Evolutionary conservation across 2,113 vertebrate species (phyloP), one percentile per base, ranked within the genome.

Genomic region (Chloropsis hardwickii): DNA sequence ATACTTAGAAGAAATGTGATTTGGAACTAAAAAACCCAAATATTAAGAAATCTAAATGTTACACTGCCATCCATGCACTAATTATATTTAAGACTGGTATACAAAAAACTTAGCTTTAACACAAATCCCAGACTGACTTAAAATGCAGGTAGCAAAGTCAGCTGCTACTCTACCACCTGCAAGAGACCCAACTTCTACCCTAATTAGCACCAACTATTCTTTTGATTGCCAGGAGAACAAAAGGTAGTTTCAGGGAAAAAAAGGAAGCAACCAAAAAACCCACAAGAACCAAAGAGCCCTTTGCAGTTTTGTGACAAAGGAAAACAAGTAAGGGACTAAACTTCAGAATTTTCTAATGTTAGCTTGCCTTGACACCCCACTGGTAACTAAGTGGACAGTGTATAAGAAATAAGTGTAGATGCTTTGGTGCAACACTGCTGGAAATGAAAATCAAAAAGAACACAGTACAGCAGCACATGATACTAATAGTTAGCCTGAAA

Each of bases 401-500:
- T 15, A 10, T 3, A 27, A 77, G 35, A 64, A 71, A 20, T 2
- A 8, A 91, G 40, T 37, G 10, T 61, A 37, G 31, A 44, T n/a
- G 14, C 28, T 84, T 61, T 40, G 42, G 28, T 87, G n/a, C 37
- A 83, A 65, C 18, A 48, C 37, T 64, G 44, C 14, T 6, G 1
- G 28, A 77, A 89, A 0, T 65, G 12, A 83, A 83, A 77, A 73
- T 35, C 6, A n/a, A 29, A 58, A 54, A 58, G 23, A 69, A 44
- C 14, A 72, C 0, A 3, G 13, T 16, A 70, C 5, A 47, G 33
- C 5, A 10, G 62, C 28, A 86, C 29, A 67, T 0, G 4, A 29
- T 69, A 35, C 39, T 72, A 44, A 19, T 58, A 60, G 37, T 70
- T 37, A 86, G 42, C 7, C 48, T 88, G 80, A 88, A 80, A 14